phyloP scores from a whole-genome alignment of 2,113 vertebrate species.

The Notechis scutatus region DNA sequence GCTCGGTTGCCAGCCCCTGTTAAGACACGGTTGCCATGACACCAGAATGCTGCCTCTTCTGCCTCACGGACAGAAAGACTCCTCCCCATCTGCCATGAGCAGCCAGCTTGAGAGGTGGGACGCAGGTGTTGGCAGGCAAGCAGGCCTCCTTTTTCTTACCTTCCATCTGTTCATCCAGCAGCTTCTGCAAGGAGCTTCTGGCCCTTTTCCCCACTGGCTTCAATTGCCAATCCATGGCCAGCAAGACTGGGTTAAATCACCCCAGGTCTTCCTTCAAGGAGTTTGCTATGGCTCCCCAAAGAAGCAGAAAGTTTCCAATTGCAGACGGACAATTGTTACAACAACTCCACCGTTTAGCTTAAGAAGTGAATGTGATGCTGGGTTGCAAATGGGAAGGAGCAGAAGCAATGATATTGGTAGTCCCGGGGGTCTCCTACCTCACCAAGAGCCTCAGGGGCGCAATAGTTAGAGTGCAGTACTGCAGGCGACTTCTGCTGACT shows the following conservation, averaged over 20 bases:
- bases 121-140: background rate
- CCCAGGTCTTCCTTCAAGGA: background rate
- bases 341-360: background rate
- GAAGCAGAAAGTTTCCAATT: background rate
- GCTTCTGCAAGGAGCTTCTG: background rate
- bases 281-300: background rate
- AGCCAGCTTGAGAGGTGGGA: background rate
- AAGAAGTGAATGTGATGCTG: background rate
- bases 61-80: too few species aligned
- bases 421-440: background rate
- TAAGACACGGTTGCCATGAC: conserved; percentile 47
- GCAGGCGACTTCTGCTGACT: too few species aligned
- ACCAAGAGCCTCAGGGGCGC: too few species aligned
- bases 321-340: background rate
- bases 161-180: background rate
- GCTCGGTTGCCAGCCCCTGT: conserved; percentile 29
- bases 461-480: too few species aligned
- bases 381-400: background rate
- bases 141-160: background rate
- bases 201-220: background rate
- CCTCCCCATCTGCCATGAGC: background rate
- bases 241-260: background rate
- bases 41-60: background rate
- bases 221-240: background rate
- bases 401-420: background rate